A percentile compares a stretch with the other conserved stretches of the same genome.
Evolutionary conservation across 2,113 vertebrate genomes (phyloP).

Genomic region (Ptyas mucosa): DNA sequence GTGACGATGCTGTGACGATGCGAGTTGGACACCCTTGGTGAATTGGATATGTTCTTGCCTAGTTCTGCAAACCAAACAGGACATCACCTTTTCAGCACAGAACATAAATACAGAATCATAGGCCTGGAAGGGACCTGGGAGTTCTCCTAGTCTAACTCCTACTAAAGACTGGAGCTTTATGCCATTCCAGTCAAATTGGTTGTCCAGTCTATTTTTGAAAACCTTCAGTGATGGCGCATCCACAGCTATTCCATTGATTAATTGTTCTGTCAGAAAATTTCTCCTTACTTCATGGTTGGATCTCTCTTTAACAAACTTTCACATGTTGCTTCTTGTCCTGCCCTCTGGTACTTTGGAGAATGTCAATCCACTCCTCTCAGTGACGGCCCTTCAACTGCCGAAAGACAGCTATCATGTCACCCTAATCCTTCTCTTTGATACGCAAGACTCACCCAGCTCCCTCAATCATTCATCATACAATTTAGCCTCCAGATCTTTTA

Average conservation of each 20-base stretch:
- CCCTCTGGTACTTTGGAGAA: not conserved
- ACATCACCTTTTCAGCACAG: not conserved
- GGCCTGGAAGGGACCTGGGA: not conserved
- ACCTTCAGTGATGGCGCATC: not conserved
- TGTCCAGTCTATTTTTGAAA: not conserved
- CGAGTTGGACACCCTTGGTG: no score
- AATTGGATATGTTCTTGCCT: not conserved
- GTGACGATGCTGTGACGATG: no score
- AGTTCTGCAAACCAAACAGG: not conserved
- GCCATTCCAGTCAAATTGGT: not conserved
- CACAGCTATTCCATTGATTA: not conserved
- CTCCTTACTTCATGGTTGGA: not conserved
- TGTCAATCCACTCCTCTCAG: not conserved
- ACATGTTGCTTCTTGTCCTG: not conserved
- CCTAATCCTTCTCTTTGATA: not conserved
- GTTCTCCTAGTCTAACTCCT: not conserved
- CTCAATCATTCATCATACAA: not conserved
- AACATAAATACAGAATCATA: not conserved
- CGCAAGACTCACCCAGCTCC: not conserved
- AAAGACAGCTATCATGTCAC: not conserved
- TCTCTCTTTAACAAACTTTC: not conserved
- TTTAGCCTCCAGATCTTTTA: not conserved
- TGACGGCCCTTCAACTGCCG: not conserved
- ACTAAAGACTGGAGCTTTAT: not conserved
- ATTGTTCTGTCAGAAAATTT: not conserved